These are phyloP conservation scores for Esox niger DNA, from an alignment of 2,113 vertebrate species.

Conservation along the genomic window DNA sequence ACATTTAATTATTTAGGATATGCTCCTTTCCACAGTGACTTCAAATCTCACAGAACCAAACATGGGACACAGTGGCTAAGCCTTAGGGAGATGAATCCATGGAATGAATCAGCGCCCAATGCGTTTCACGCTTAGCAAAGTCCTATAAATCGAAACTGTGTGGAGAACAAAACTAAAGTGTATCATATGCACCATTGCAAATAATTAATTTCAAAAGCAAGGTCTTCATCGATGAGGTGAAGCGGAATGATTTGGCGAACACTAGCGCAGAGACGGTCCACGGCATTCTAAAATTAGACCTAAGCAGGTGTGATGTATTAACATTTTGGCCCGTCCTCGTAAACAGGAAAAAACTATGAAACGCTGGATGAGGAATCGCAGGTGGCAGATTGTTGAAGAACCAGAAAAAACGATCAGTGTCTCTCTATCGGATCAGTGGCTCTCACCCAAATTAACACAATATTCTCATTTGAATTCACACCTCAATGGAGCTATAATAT, in stretches of 20 bases:
- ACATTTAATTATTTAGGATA: not conserved
- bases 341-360: constrained; percentile 37
- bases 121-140: not conserved
- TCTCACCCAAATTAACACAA: constrained; percentile 54
- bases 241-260: not conserved
- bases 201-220: not conserved
- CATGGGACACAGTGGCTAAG: too few species aligned
- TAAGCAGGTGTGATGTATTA: constrained; percentile 45
- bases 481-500: constrained; percentile 48
- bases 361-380: constrained; percentile 19
- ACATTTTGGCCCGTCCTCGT: constrained; percentile 15
- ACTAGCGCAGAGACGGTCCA: not conserved
- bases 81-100: not conserved
- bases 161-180: not conserved
- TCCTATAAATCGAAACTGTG: not conserved
- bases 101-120: not conserved
- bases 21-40: too few species aligned
- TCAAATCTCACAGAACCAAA: not conserved
- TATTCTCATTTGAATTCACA: constrained; percentile 60
- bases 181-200: constrained; percentile 2
- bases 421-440: constrained; percentile 39
- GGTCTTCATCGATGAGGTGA: not conserved
- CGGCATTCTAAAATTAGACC: constrained; percentile 24
- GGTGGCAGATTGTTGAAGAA: not conserved
- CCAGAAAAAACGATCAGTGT: not conserved